These are phyloP conservation scores for Malurus elegans DNA, from an alignment of 2,113 vertebrate species.

Conservation along the genomic window DNA sequence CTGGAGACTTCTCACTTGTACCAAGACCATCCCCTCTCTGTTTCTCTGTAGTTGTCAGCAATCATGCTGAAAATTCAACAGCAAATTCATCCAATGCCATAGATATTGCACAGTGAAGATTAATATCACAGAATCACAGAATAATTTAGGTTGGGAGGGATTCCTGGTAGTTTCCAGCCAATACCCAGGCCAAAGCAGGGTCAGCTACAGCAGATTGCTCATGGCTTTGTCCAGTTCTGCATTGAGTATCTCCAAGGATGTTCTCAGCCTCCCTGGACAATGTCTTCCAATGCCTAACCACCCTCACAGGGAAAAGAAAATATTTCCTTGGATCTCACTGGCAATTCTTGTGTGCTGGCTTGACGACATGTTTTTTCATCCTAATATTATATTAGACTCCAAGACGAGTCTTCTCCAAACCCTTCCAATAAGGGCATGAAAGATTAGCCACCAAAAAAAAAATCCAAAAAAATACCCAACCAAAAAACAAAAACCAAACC, in stretches of 20 bases:
- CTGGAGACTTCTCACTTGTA: not conserved
- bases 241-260: not conserved
- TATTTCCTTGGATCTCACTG: not conserved
- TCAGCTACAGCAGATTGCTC: not conserved
- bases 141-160: not conserved
- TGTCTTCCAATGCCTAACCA: not conserved
- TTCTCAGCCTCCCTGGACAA: not conserved
- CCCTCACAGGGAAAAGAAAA: not conserved
- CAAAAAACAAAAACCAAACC: not conserved
- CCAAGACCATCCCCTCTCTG: not conserved
- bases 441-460: not conserved
- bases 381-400: not conserved
- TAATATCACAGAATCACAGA: not conserved
- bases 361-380: not conserved
- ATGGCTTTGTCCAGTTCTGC: not conserved
- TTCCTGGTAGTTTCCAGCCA: not conserved
- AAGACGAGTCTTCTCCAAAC: not conserved
- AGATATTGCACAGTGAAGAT: not conserved
- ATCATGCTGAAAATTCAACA: not conserved
- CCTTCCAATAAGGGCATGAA: not conserved
- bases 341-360: not conserved
- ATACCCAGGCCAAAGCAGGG: not conserved
- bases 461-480: not conserved
- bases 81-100: not conserved
- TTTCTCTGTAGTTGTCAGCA: not conserved